Conservation (phyloP, 2,113 vertebrate species). For the Gulo gulo region DNA sequence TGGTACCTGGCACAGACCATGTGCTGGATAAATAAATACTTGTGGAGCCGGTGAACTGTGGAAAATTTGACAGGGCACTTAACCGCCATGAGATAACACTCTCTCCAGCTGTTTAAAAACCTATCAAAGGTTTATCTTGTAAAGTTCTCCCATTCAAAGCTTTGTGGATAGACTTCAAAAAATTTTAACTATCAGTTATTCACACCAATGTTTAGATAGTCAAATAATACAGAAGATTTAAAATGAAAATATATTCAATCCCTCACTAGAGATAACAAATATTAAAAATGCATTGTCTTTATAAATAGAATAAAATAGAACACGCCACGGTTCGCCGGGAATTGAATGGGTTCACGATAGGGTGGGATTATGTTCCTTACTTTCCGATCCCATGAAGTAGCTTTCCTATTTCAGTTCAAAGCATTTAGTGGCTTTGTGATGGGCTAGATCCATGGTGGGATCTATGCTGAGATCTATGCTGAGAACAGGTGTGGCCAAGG, state of each 20-base stretch:
- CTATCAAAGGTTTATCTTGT: not conserved
- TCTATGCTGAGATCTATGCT: not conserved
- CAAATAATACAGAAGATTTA: not conserved
- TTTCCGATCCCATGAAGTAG: not conserved
- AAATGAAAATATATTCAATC: not conserved
- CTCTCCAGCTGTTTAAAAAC: not conserved
- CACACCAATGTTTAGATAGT: not conserved
- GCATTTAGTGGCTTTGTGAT: not conserved
- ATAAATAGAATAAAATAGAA: not conserved
- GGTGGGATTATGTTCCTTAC: not conserved
- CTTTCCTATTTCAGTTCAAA: not conserved
- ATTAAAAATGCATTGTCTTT: not conserved
- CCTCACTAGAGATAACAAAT: not conserved
- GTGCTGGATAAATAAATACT: not conserved
- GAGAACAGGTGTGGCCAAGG: not conserved
- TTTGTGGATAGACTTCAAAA: not conserved
- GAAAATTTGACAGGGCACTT: not conserved
- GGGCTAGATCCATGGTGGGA: not conserved
- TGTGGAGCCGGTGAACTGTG: not conserved
- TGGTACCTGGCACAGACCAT: not conserved
- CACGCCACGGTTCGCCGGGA: not conserved
- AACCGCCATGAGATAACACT: not conserved
- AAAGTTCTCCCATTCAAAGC: not conserved
- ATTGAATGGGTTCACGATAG: not conserved
- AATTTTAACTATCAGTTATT: not conserved